Evolutionary conservation across 2,113 vertebrate species (phyloP).

Genomic region (Geococcyx californianus): DNA sequence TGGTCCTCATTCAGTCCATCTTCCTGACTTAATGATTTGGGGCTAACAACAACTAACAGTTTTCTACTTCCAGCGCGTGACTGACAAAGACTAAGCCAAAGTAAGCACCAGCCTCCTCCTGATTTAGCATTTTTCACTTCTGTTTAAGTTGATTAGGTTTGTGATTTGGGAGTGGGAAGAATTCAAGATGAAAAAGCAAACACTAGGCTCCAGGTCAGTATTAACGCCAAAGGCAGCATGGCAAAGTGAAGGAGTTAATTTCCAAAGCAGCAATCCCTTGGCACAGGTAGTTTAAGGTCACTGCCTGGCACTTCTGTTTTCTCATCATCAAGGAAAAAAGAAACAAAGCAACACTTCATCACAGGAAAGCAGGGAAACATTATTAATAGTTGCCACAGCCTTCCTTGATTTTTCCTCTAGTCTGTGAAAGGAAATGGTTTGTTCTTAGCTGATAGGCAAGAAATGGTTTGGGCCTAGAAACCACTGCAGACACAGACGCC

Average conservation of each 20-base stretch:
- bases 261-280: background rate
- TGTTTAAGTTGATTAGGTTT: slow-evolving; percentile 14
- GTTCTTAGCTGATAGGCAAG: background rate
- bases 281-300: background rate
- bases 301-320: background rate
- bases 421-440: background rate
- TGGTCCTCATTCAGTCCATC: background rate
- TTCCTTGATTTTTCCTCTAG: background rate
- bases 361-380: background rate
- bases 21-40: background rate
- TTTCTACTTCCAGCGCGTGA: background rate
- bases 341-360: slow-evolving; percentile 2
- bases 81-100: background rate
- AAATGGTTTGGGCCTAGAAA: background rate
- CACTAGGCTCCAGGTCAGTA: background rate
- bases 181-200: background rate
- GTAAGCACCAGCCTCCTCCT: background rate
- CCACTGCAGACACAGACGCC: background rate
- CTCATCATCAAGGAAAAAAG: background rate
- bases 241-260: background rate
- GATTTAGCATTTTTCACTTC: background rate
- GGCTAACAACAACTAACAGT: background rate
- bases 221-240: background rate
- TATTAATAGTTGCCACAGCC: background rate
- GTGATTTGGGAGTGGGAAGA: slow-evolving; percentile 3